These are phyloP conservation scores for Nipponacmea schrenckii DNA, from an alignment of 2,888 invertebrate species.

Conservation along the genomic window DNA sequence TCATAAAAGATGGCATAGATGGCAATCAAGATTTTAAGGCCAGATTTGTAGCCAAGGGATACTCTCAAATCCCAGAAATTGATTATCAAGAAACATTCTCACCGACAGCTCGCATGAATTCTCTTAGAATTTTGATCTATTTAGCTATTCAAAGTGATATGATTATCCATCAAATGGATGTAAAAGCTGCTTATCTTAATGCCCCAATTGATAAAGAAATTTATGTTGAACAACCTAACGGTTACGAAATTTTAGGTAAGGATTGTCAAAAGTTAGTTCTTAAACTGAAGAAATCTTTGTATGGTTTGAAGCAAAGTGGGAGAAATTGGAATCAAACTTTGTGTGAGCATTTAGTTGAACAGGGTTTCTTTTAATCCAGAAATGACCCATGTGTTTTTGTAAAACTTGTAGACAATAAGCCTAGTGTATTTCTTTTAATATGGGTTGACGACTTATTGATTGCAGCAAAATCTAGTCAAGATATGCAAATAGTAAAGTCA, in stretches of 20 bases:
- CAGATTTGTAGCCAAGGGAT: slow-evolving; percentile 19
- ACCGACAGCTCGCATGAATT: slow-evolving; percentile 11
- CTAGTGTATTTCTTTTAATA: not conserved
- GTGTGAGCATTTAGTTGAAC: not conserved
- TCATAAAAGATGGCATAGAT: slow-evolving; percentile 1
- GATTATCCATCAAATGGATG: slow-evolving; percentile 14
- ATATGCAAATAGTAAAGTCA: slow-evolving; percentile 7
- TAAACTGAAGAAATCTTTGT: slow-evolving; percentile 17
- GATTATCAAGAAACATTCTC: slow-evolving; percentile 21
- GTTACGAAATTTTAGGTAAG: not conserved
- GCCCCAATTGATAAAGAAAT: slow-evolving; percentile 20
- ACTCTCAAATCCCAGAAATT: slow-evolving; percentile 10
- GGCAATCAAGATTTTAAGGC: not conserved
- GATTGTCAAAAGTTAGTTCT: slow-evolving; percentile 14
- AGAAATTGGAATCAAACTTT: slow-evolving; percentile 16
- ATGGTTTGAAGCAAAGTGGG: slow-evolving; percentile 18
- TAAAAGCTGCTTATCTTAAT: slow-evolving; percentile 19
- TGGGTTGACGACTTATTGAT: slow-evolving; percentile 15
- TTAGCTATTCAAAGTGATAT: slow-evolving; percentile 1
- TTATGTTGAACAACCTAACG: slow-evolving; percentile 19
- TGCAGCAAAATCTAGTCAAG: not conserved
- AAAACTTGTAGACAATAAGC: no score
- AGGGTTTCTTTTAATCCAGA: not conserved
- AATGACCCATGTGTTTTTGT: slow-evolving; percentile 11
- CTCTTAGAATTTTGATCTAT: not conserved